phyloP scores from a whole-genome alignment of 2,113 vertebrate genomes.

The Brachypodius melanocephalos region DNA sequence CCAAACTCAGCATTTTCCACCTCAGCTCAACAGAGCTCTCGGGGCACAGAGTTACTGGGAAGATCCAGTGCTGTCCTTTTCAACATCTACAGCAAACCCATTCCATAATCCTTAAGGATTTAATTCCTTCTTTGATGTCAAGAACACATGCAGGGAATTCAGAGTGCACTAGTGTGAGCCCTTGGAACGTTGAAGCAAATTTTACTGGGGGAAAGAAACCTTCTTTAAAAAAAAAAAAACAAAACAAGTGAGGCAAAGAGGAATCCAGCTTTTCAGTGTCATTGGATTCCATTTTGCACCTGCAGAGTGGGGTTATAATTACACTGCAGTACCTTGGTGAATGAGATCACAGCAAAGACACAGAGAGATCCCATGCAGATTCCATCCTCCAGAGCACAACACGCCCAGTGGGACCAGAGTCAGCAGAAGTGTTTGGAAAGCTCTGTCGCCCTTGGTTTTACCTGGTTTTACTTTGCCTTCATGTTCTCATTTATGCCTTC shows the following conservation, averaged over 20 bases:
- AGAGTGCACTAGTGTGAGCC: neutral
- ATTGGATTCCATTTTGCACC: neutral
- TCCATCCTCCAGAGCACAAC: neutral
- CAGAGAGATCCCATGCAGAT: neutral
- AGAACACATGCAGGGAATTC: neutral
- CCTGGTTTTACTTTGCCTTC: no score
- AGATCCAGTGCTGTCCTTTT: neutral
- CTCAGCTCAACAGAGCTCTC: neutral
- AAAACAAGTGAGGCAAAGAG: neutral
- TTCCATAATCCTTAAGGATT: neutral
- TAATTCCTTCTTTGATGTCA: neutral
- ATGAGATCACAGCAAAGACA: neutral
- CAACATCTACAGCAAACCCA: neutral
- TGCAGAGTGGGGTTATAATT: neutral
- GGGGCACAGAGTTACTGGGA: neutral
- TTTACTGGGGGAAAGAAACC: neutral
- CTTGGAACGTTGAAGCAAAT: neutral
- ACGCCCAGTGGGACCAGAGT: neutral
- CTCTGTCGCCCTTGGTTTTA: no score
- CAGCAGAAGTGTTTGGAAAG: neutral
- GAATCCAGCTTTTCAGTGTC: neutral
- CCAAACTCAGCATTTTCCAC: neutral
- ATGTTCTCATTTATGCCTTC: no score
- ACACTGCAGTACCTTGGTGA: neutral
- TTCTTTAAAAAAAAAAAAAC: neutral